Base-by-base conservation (phyloP, 2,888 invertebrate genomes). In the Lobophora halterata region DNA sequence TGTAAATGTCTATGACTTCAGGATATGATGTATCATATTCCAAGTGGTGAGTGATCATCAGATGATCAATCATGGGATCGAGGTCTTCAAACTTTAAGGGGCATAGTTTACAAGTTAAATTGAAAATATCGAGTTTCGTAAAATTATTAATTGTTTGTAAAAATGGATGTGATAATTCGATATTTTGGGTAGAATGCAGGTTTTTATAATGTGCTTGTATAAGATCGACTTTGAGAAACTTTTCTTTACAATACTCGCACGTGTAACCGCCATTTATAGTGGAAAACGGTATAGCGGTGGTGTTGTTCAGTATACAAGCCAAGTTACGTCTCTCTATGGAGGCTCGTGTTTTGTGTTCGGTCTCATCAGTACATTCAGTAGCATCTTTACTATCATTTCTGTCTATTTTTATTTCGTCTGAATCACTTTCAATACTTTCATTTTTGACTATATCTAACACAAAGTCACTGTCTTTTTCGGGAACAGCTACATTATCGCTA, bases 221-320 rank as follows among this genome's bases (percentile, higher is more conserved):
- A 9, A 19, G 43, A 33, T 33, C 63, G 56, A 27, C 60, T 11
- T 23, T 27, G 1, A 23, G 24, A 52, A 29, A 69, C 48, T 4
- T 56, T 39, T 60, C 55, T 0, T 61, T 49, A 27, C 73, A 73
- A 25, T 65, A 64, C 30, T 70, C 68, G 35, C 71, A 72, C 5
- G 61, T 52, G 25, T 67, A 72, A 36, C 53, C 51, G 31, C 64
- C 65, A 43, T 58, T 61, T 29, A 57, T 65, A 24, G 58, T 68
- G n/a, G 65, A 66, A 12, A 74, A 74, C 1, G 71, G 74, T 10
- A 68, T 34, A 0, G 61, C 66, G 1, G 64, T 71, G 0, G 45
- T 49, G 13, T 41, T 35, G 19, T 48, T 46, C 2, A 49, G 21
- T 20, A 51, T 17, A 17, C 34, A 42, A 4, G 38, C 31, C n/a